Evolutionary conservation across 2,797 vertebrate species (phyloP).

Genomic region (Acanthurus lineatus): DNA sequence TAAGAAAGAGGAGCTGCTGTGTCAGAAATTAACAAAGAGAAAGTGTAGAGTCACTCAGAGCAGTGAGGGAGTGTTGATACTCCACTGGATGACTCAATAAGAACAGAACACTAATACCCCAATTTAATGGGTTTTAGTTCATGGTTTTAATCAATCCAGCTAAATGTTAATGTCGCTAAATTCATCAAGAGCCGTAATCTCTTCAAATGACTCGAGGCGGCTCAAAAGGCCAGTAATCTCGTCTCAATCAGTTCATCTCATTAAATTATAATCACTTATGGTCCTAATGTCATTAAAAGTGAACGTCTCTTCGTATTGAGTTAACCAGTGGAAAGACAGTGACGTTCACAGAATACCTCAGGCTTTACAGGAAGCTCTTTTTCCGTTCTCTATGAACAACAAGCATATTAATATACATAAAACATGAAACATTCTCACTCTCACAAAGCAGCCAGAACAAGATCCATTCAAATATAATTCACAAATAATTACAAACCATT

Average conservation of each 20-base stretch:
- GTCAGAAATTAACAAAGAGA: conserved; percentile 13
- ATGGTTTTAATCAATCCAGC: conserved; percentile 48
- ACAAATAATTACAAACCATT: too few species aligned
- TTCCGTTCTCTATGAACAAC: conserved; percentile 66
- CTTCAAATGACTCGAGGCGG: conserved; percentile 19
- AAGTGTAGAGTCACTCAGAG: conserved; percentile 46
- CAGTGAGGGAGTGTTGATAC: conserved; percentile 24
- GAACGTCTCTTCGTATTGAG: conserved; percentile 52
- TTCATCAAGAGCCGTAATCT: conserved; percentile 56
- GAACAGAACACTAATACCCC: conserved; percentile 50
- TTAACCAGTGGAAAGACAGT: conserved; percentile 43
- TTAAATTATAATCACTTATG: conserved; percentile 46
- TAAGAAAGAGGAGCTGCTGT: too few species aligned
- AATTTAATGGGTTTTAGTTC: conserved; percentile 44
- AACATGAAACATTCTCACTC: conserved; percentile 1
- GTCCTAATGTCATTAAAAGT: conserved; percentile 32
- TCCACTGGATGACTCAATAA: conserved; percentile 64
- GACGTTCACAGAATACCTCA: conserved; percentile 60
- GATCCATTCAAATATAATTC: too few species aligned
- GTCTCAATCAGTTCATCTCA: conserved; percentile 40
- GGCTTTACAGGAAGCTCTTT: conserved; percentile 51
- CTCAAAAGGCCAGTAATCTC: conserved; percentile 38
- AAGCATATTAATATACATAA: conserved; percentile 47
- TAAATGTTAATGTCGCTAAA: conserved; percentile 42
- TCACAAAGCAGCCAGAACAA: too few species aligned